phyloP scores from a whole-genome alignment of 2,888 invertebrate genomes.

The Hybos culiciformis region DNA sequence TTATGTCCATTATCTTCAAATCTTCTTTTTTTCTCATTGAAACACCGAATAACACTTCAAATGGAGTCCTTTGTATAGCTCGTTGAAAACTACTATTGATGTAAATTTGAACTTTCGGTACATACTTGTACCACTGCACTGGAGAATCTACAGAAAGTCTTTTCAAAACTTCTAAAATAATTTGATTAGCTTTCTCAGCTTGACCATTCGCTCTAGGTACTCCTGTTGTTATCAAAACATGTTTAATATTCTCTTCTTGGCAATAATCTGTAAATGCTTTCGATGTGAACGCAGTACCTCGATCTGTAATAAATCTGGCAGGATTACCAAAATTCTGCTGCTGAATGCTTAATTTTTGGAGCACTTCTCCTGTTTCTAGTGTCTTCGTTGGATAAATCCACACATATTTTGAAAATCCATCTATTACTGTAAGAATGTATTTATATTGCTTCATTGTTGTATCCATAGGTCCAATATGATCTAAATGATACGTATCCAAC shows the following conservation, averaged over 20 bases:
- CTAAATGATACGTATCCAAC: conserved; percentile 8
- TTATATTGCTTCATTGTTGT: conserved; percentile 14
- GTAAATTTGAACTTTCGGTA: background rate
- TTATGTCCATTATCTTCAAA: too few relatives aligned
- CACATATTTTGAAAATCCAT: conserved; percentile 24
- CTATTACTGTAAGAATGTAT: conserved; percentile 22
- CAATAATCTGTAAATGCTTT: conserved; percentile 14
- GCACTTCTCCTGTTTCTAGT: conserved; percentile 18
- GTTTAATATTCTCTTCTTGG: conserved; percentile 1
- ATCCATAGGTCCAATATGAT: conserved; percentile 7
- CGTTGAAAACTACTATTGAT: background rate
- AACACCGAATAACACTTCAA: background rate
- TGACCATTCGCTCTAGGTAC: conserved; percentile 2
- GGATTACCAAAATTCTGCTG: conserved; percentile 25
- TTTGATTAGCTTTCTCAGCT: conserved; percentile 5
- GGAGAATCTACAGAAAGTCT: too few relatives aligned
- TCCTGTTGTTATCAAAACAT: conserved; percentile 1
- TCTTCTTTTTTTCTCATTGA: too few relatives aligned
- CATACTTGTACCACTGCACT: too few relatives aligned
- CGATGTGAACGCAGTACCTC: conserved; percentile 26
- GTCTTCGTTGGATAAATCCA: conserved; percentile 24
- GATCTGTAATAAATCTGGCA: conserved; percentile 21
- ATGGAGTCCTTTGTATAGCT: background rate
- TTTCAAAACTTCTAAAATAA: background rate
- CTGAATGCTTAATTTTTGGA: conserved; percentile 20